Base-by-base conservation (phyloP, 2,113 vertebrate genomes). In the Naja naja region DNA sequence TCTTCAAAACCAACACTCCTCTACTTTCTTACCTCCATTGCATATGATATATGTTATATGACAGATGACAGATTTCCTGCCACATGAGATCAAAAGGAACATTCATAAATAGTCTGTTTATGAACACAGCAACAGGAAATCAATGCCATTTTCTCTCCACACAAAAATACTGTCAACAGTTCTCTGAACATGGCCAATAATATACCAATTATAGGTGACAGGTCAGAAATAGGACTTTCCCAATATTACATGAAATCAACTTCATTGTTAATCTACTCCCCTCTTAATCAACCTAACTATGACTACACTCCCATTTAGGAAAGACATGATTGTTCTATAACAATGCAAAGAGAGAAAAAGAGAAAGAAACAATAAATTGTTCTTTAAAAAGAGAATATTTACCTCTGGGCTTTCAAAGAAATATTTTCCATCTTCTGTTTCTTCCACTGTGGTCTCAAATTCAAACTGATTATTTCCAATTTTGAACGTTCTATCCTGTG, bases 371-470 rank as follows among this genome's bases (percentile, higher is more conserved):
- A 89, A 9, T 25, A 25, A 43, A 47, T n/a, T 85, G 60, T 30
- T 39, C n/a, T 87, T 91, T 52, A 81, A 81, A 43, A 81, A 43
- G 1, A 9, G 20, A 81, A 23, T 22, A 93, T 39, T 23, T 97
- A 98, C 98, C 98, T 97, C 95, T 94, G 97, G 97, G 85, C 96
- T 98, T 58, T 39, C 23, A 91, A 98, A 98, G 91, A 93, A 95
- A 94, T 97, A 98, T 55, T 1, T 94, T 58, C 95, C 97, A 4
- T 94, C 43, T 0, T 94, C 89, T 92, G 90, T 88, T 18, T 88
- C 55, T 54, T 49, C 85, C 94, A 98, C 98, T 0, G 43, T 5
- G 74, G 91, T 87, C 90, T 97, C 94, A 0, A 98, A 98, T 89
- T 96, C 94, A 93, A 97, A 95, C 0, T 96, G 94, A 2, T 96